Conservation (phyloP, 2,797 vertebrate genomes). For the Chromis chromis region DNA sequence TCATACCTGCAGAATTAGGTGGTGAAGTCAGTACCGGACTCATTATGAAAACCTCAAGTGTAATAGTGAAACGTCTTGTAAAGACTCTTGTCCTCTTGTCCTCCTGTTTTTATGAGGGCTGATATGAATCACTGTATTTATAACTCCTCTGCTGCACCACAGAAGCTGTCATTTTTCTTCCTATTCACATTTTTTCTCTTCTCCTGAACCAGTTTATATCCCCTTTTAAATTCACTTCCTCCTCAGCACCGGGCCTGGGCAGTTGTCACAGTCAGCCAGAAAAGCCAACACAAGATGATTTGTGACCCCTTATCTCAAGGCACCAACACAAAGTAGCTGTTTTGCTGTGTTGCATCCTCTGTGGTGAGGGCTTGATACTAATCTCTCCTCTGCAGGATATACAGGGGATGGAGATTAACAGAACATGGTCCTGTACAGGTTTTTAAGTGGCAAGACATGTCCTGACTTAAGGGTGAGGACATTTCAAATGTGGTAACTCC, state of each 20-base stretch:
- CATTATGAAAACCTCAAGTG: background rate
- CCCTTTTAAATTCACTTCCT: conserved; percentile 23
- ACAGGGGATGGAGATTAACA: conserved; percentile 30
- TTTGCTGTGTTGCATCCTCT: conserved; percentile 62
- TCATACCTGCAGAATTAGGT: background rate
- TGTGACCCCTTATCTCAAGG: conserved; percentile 56
- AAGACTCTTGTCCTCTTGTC: background rate
- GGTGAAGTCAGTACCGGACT: background rate
- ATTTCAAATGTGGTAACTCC: background rate
- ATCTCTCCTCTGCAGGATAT: conserved; percentile 50
- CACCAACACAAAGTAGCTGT: conserved; percentile 60
- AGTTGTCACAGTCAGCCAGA: conserved; percentile 40
- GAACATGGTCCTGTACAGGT: conserved; percentile 20
- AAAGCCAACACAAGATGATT: conserved; percentile 55
- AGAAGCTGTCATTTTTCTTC: conserved; percentile 8
- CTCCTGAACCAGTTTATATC: background rate
- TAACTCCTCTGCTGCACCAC: background rate
- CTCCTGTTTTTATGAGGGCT: background rate
- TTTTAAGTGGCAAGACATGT: conserved; percentile 8
- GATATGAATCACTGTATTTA: background rate
- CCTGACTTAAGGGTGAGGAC: background rate
- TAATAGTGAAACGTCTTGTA: background rate
- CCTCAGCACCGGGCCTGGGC: conserved; percentile 3
- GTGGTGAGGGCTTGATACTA: conserved; percentile 45
- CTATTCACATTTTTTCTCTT: conserved; percentile 9